Base-by-base conservation (phyloP, 2,888 invertebrate genomes). In the Odontothrips loti region DNA sequence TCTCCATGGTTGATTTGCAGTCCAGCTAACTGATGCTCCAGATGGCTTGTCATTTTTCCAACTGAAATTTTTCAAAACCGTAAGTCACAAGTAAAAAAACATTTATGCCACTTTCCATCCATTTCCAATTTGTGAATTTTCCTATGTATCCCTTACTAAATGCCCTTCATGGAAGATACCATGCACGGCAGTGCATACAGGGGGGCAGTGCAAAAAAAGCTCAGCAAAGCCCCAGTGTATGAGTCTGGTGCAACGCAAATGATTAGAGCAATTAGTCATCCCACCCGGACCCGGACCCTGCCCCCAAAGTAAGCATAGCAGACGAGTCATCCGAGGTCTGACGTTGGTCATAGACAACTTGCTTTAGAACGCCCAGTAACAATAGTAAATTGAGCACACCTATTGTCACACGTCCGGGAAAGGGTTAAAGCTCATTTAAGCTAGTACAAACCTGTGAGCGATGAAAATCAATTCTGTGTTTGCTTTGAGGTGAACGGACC, bases 21-120 rank as follows among this genome's bases (percentile, higher is more conserved):
- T n/a, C 84, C 83, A 2, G 84, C 84, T 48, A 85, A 82, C 81
- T 85, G 84, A 79, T 85, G 83, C 47, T 85, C 84, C 23, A 84
- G 80, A 79, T 82, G 83, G 15, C 83, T 82, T 12, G 83, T 82
- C 84, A 83, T 83, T 79, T 68, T 82, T 23, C 6, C 12, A 6
- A 6, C 20, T 20, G 58, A 11, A 20, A 58, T 6, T 6, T 20
- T 20, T 15, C 4, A 58, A 58, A 58, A 15, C 1, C 58, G 15
- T 20, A 20, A 20, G 34, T 6, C 2, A 43, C 34, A 43, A 43
- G 34, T 58, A 58, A 58, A 15, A 17, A 15, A 20, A 15, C 6
- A 20, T 20, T 58, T 58, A 17, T 20, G 58, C 4, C 58, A 58
- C 6, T 51, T 6, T 51, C 20, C 15, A 51, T 10, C 20, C 2